Percentiles rank a stretch among this genome's conserved stretches.
Evolutionary conservation across 2,797 vertebrate genomes (phyloP).

Genomic region (Melanogrammus aeglefinus): DNA sequence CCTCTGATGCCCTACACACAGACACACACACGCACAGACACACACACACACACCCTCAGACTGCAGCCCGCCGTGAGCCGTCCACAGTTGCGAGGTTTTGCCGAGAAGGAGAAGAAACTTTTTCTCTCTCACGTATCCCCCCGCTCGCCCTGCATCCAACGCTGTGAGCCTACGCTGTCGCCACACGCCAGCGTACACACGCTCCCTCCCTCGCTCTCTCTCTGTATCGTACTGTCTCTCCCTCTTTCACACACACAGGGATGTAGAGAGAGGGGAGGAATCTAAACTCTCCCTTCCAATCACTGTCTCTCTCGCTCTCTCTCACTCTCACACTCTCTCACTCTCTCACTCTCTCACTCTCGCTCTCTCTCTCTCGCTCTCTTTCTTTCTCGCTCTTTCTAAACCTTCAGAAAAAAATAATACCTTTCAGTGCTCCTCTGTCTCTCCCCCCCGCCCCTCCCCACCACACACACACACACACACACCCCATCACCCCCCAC

Average conservation of each 20-base stretch:
- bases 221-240: background rate
- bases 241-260: background rate
- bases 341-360: background rate
- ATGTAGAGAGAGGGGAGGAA: background rate
- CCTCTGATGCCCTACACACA: background rate
- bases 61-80: background rate
- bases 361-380: background rate
- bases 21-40: background rate
- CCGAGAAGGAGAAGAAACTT: background rate
- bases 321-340: background rate
- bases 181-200: too few relatives aligned
- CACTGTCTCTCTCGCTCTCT: background rate
- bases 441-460: background rate
- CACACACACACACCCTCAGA: background rate
- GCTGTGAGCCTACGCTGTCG: too few relatives aligned
- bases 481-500: background rate
- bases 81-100: background rate
- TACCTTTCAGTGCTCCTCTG: background rate
- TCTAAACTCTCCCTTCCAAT: background rate
- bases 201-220: background rate
- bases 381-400: background rate
- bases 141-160: too few relatives aligned
- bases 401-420: background rate
- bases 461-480: background rate
- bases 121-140: background rate